Evolutionary conservation across 1,140 invertebrate genomes (phyloP).

Genomic region (Stegodyphus dumicola): DNA sequence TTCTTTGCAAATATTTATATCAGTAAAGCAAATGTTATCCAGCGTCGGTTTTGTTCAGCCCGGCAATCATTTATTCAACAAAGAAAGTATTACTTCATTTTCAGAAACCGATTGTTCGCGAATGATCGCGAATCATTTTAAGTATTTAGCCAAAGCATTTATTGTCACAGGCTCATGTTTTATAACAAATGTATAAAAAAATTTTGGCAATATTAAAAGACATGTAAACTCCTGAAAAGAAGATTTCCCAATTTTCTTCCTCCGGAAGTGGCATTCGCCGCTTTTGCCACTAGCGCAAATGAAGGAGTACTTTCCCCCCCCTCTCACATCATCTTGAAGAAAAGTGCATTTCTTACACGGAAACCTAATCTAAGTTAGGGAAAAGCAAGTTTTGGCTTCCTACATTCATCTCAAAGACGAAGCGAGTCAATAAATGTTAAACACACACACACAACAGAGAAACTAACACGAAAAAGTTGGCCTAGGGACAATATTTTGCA

Average conservation of each 20-base stretch:
- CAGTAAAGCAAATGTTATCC: too few species aligned
- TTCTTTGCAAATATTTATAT: too few species aligned
- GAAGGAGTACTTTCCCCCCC: conserved; percentile 5
- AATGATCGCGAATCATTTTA: too few species aligned
- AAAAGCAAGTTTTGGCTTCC: background rate
- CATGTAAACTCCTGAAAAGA: background rate
- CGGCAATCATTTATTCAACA: too few species aligned
- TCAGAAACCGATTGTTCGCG: too few species aligned
- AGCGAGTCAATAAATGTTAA: conserved; percentile 4
- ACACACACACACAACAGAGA: conserved; percentile 13
- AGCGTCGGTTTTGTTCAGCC: too few species aligned
- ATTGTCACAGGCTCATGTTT: too few species aligned
- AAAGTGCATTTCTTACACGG: conserved; percentile 6
- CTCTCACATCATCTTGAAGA: background rate
- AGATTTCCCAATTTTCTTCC: conserved; percentile 30
- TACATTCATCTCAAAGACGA: background rate
- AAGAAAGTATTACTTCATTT: too few species aligned
- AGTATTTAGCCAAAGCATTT: too few species aligned
- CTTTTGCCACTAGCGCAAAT: conserved; percentile 36
- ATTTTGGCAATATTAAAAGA: conserved; percentile 31
- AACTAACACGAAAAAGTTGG: conserved; percentile 47
- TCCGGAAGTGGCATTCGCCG: conserved; percentile 44
- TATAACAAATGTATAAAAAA: background rate
- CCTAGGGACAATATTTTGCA: conserved; percentile 49
- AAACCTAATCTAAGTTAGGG: conserved; percentile 1